Percentiles rank a stretch among this genome's conserved stretches.
Conservation (phyloP, 2,113 vertebrate genomes). For the Odontophorus gujanensis region DNA sequence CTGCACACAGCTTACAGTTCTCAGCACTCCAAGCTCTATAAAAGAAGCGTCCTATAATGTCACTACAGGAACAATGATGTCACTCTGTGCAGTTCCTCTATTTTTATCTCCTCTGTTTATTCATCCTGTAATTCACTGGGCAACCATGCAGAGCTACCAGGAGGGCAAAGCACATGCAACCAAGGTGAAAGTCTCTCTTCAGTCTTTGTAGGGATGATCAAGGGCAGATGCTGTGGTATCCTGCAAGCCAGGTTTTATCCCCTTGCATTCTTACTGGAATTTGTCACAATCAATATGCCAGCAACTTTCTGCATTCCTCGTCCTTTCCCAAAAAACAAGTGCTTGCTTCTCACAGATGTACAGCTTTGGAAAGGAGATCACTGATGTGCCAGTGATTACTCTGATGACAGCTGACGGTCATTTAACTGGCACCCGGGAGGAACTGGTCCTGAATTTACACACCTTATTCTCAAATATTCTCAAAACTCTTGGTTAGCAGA, state of each 20-base stretch:
- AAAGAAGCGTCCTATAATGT: not conserved
- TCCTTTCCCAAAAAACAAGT: not conserved
- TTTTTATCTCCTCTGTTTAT: not conserved
- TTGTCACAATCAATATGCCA: not conserved
- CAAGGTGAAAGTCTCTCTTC: not conserved
- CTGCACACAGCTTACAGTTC: no score
- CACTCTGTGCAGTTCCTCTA: not conserved
- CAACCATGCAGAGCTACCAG: not conserved
- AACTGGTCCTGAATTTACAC: not conserved
- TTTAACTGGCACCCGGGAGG: not conserved
- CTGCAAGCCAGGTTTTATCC: not conserved
- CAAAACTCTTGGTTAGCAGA: not conserved
- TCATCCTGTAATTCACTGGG: not conserved
- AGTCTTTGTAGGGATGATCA: not conserved
- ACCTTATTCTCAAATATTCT: not conserved
- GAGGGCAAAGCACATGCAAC: not conserved
- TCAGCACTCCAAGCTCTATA: accelerated
- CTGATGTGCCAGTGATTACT: not conserved
- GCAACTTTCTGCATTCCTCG: not conserved
- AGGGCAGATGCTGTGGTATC: not conserved
- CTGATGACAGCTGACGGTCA: accelerated
- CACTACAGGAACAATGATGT: not conserved
- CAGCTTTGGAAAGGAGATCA: not conserved
- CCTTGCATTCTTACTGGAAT: not conserved
- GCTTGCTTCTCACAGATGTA: not conserved